Base-by-base conservation (phyloP, 2,797 vertebrate species). In the Cephalopachus bancanus region DNA sequence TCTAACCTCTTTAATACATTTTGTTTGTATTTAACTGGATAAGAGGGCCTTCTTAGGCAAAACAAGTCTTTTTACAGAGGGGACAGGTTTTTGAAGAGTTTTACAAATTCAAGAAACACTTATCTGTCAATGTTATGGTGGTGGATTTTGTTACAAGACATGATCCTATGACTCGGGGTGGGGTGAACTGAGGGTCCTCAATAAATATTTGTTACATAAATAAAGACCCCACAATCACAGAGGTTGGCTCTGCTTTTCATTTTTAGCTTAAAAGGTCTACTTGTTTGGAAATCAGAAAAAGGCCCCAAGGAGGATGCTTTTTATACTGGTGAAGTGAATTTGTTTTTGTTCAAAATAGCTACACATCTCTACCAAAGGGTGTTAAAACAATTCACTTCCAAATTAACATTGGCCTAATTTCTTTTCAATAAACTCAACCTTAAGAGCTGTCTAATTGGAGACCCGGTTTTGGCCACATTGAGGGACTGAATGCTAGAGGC, bases 391-490 rank as follows among this genome's bases (percentile, higher is more conserved):
- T 95, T 97, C 79, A 69, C 89, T 94, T 96, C 84, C 90, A 89
- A 97, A 97, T 98, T 97, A 98, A 96, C 51, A 49, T 55, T 96
- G 94, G 92, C 92, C 94, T 97, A 84, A 92, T 97, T 97, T 97
- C 96, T 96, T 95, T 96, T 96, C 93, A 97, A n/a, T 96, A 95
- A 97, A 95, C 94, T 85, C 86, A 62, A 91, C 65, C 96, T 94
- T 95, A 86, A 91, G 94, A 84, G 44, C 87, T 78, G 89, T 91
- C 92, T 98, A 97, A 97, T 97, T 97, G 96, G 95, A 93, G 90
- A 95, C 92, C 59, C 4, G 3, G 85, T 81, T 96, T 95, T 60
- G 94, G 93, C 94, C 91, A 78, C 81, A 80, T 87, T 33, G 24
- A 71, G 71, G 85, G 91, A 55, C 51, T 91, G 95, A 97, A 97